Evolutionary conservation across 2,888 invertebrate genomes (phyloP).

Genomic region (Limenitis camilla): DNA sequence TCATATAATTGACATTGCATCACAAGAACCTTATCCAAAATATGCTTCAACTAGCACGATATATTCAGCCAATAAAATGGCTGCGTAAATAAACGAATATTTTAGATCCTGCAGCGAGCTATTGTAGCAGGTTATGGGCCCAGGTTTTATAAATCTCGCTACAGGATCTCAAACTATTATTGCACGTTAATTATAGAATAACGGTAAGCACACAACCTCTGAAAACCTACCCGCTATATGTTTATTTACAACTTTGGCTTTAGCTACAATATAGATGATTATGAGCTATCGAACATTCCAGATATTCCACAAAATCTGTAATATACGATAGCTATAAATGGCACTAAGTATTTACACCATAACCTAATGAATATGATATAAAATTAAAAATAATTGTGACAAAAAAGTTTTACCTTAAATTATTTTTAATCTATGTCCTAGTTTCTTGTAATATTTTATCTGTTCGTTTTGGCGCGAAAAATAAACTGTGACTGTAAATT

Average conservation of each 20-base stretch:
- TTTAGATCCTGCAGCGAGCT: too few species aligned
- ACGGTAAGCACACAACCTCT: slow-evolving; percentile 44
- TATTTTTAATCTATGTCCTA: slow-evolving; percentile 3
- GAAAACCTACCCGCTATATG: slow-evolving; percentile 30
- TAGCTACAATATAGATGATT: slow-evolving; percentile 42
- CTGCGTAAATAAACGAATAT: not conserved
- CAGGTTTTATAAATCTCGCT: too few species aligned
- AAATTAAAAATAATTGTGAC: slow-evolving; percentile 18
- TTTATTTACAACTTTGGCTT: slow-evolving; percentile 69
- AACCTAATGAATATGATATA: slow-evolving; percentile 16
- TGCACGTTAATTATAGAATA: slow-evolving; percentile 9
- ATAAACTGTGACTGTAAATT: not conserved
- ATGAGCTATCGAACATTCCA: slow-evolving; percentile 17
- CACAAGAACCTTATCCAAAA: slow-evolving; percentile 7
- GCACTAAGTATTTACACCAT: slow-evolving; percentile 37
- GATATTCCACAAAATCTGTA: not conserved
- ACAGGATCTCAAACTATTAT: not conserved
- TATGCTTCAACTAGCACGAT: not conserved
- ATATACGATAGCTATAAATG: slow-evolving; percentile 25
- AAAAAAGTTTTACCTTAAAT: slow-evolving; percentile 6
- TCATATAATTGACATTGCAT: slow-evolving; percentile 12
- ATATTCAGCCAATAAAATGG: not conserved
- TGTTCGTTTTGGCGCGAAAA: not conserved
- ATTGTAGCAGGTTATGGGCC: too few species aligned
- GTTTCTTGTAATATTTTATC: slow-evolving; percentile 3